Evolutionary conservation across 2,888 invertebrate species (phyloP), one percentile per base, ranked within the genome.

Genomic region (Spisula subtruncata): DNA sequence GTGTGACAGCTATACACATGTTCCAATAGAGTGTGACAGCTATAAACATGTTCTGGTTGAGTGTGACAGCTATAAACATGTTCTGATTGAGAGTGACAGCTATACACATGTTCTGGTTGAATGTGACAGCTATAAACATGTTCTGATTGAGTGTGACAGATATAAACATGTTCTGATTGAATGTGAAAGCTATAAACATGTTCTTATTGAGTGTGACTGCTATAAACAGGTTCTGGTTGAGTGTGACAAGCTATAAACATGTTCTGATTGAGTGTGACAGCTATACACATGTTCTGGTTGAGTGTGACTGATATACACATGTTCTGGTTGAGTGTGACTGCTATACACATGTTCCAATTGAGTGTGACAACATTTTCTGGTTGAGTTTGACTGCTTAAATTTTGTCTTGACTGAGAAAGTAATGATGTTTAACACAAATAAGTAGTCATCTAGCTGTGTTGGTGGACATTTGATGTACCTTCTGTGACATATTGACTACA

Each of bases 171-270:
- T 60, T 54, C 6, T 60, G 20, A 60, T 18, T n/a, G 60, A 20
- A 8, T 60, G 60, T 60, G 60, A 60, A 20, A 60, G 12, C 60
- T 60, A 60, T 20, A 60, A 60, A 6, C 18, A 60, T 60, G n/a
- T 60, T 60, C n/a, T 60, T 1, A 20, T 20, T 6, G n/a, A 60
- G 60, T 60, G 60, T 60, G 60, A 60, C 60, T 5, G 12, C 60
- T 60, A 60, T 60, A 60, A 60, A 6, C 60, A 60, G 14, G n/a
- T 60, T 60, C 18, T 60, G n/a, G 18, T 14, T 18, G 6, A 60
- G 60, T 60, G 60, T 60, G 60, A 60, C 60, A 60, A n/a, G 12
- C n/a, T 60, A n/a, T 60, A 60, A 60, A 6, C 60, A 60, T 60
- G n/a, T 60, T 60, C 6, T 60, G n/a, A n/a, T 20, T 18, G 14